phyloP scores from a whole-genome alignment of 2,888 invertebrate genomes.

The Neocrepidodera transversa region DNA sequence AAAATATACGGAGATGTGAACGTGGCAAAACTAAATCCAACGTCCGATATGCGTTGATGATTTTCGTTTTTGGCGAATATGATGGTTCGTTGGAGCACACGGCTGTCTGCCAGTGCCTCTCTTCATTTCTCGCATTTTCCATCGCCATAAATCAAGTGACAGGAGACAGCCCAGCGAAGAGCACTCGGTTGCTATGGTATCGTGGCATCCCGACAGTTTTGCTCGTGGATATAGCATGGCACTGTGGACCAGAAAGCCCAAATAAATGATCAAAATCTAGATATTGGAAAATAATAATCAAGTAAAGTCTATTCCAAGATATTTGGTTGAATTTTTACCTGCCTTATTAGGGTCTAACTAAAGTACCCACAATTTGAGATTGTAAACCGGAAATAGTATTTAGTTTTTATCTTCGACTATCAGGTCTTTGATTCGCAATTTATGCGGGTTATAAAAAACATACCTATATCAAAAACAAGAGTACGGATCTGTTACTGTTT shows the following conservation, averaged over 20 bases:
- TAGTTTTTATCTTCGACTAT: no score
- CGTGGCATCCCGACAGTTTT: constrained; percentile 63
- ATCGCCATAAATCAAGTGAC: constrained; percentile 64
- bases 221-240: constrained; percentile 41
- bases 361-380: no score
- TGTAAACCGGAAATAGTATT: no score
- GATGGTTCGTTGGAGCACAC: constrained; percentile 45
- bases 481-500: no score
- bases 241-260: not conserved
- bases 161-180: constrained; percentile 62
- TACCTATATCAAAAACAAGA: no score
- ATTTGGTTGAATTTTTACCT: no score
- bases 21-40: constrained; percentile 31
- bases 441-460: no score
- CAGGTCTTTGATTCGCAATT: no score
- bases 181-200: constrained; percentile 63
- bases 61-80: constrained; percentile 45
- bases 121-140: constrained; percentile 65
- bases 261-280: not conserved
- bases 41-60: constrained; percentile 43
- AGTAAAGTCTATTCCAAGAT: no score
- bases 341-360: no score
- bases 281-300: no score
- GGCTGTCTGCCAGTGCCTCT: constrained; percentile 60
- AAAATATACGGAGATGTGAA: constrained; percentile 20